Conservation (phyloP, 1,140 invertebrate species). For the Hydropsyche tenuis region DNA sequence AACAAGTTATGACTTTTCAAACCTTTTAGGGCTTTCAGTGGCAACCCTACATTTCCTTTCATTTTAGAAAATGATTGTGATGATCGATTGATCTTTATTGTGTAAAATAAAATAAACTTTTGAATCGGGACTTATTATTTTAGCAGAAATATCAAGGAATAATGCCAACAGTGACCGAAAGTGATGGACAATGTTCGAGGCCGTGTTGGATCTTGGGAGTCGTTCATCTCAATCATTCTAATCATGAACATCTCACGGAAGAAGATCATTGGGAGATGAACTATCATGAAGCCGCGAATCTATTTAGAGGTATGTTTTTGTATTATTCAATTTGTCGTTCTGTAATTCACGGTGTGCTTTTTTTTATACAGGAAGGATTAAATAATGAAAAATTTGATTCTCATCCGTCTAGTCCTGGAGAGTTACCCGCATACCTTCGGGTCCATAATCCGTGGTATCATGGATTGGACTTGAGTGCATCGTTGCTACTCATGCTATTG, state of each 20-base stretch:
- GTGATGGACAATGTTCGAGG: slow-evolving; percentile 54
- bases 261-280: slow-evolving; percentile 84
- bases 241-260: slow-evolving; percentile 58
- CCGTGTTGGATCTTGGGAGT: slow-evolving; percentile 60
- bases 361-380: slow-evolving; percentile 76
- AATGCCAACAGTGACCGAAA: slow-evolving; percentile 48
- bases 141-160: slow-evolving; percentile 30
- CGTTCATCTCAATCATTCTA: slow-evolving; percentile 59
- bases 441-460: slow-evolving; percentile 92
- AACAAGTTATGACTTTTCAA: no score
- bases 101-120: no score
- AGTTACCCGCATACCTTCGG: slow-evolving; percentile 84
- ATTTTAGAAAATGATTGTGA: no score
- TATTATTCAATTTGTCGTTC: not conserved
- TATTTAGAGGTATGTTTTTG: slow-evolving; percentile 72
- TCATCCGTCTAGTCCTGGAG: slow-evolving; percentile 82
- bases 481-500: slow-evolving; percentile 78
- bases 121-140: not conserved
- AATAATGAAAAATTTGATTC: slow-evolving; percentile 94
- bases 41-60: no score
- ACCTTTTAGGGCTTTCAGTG: no score
- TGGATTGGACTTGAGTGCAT: slow-evolving; percentile 79
- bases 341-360: not conserved
- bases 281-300: slow-evolving; percentile 88
- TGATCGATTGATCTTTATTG: no score